Conservation (phyloP, 2,113 vertebrate species). For the Cygnus atratus region DNA sequence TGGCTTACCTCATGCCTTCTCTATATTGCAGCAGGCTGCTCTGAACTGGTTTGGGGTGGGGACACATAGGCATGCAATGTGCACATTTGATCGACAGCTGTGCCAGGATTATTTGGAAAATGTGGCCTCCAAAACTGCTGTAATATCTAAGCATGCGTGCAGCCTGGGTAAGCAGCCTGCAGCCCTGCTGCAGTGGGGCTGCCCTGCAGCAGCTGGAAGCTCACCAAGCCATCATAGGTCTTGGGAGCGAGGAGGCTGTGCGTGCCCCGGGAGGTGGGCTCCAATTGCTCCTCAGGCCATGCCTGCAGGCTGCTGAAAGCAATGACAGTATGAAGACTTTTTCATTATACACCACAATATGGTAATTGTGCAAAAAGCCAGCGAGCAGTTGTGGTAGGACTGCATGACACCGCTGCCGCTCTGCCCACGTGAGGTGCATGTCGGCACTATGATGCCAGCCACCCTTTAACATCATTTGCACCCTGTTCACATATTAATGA, state of each 20-base stretch:
- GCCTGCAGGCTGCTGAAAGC: constrained; percentile 34
- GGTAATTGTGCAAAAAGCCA: not conserved
- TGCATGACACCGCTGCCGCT: not conserved
- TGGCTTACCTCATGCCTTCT: not conserved
- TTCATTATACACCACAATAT: not conserved
- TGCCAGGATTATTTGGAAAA: not conserved
- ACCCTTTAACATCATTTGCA: not conserved
- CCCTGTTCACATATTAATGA: not conserved
- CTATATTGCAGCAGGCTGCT: not conserved
- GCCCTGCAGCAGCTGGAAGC: constrained; percentile 1
- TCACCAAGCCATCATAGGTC: not conserved
- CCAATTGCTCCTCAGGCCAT: not conserved
- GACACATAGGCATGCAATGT: not conserved
- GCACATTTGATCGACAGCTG: not conserved
- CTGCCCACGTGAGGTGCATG: not conserved
- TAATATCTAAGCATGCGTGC: not conserved
- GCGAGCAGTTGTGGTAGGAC: not conserved
- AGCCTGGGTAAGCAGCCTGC: not conserved
- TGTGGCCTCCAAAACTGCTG: not conserved
- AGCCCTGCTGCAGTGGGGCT: not conserved
- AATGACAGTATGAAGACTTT: not conserved
- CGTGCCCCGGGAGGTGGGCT: not conserved
- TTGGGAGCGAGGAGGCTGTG: rapidly evolving
- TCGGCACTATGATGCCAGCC: not conserved
- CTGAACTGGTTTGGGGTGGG: not conserved